phyloP scores from a whole-genome alignment of 1,140 invertebrate genomes.

The Saccostrea cuccullata region DNA sequence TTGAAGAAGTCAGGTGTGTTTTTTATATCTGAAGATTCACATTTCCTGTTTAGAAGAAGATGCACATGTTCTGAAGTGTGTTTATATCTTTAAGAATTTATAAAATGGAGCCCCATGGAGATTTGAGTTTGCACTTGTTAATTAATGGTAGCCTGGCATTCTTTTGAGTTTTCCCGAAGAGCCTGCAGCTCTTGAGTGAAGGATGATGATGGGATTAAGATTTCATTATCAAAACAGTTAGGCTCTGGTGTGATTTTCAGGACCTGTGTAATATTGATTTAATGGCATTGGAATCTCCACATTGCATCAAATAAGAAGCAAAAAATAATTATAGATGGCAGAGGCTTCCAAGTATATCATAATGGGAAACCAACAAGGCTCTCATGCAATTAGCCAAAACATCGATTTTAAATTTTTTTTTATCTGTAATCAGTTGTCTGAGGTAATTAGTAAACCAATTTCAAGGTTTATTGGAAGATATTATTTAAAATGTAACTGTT shows the following conservation, averaged over 20 bases:
- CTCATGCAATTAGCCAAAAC: conserved; percentile 15
- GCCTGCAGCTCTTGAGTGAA: neutral
- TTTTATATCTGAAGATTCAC: conserved; percentile 1
- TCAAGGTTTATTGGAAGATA: neutral
- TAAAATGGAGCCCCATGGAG: conserved; percentile 22
- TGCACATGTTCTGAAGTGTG: conserved; percentile 14
- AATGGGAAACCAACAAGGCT: conserved; percentile 30
- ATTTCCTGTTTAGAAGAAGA: conserved; percentile 30
- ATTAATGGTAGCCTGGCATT: conserved; percentile 26
- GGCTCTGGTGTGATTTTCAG: conserved; percentile 27
- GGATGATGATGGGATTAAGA: conserved; percentile 32
- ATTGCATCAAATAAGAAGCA: conserved; percentile 29
- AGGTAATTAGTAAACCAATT: neutral
- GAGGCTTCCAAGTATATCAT: neutral
- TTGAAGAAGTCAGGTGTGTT: neutral
- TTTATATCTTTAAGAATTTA: conserved; percentile 36
- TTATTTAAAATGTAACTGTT: neutral
- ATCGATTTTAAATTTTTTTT: neutral
- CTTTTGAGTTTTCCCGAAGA: neutral
- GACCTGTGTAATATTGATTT: conserved; percentile 29
- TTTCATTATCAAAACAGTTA: conserved; percentile 34
- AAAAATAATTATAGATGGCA: conserved; percentile 13
- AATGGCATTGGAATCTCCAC: conserved; percentile 23
- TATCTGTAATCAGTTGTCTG: neutral
- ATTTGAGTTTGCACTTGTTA: conserved; percentile 22